phyloP scores from a whole-genome alignment of 92 coral and sea anemone genomes.

The Nematostella vectensis region DNA sequence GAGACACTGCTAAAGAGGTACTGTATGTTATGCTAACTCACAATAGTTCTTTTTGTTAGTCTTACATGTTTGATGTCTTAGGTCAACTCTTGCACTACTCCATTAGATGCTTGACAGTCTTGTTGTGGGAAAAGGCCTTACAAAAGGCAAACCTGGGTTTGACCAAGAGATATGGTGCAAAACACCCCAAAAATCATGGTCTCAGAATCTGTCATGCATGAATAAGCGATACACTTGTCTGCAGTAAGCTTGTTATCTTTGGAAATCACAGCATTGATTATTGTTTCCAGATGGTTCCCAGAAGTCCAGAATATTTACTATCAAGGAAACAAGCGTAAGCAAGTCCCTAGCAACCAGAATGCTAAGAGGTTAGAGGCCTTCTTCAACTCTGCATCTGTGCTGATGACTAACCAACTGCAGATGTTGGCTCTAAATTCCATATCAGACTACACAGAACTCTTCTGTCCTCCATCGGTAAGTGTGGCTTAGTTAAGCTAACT shows the following conservation, averaged over 20 bases:
- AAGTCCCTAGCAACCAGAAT: slow-evolving; percentile 97
- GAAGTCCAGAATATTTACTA: slow-evolving; percentile 98
- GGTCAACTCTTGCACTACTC: too few relatives aligned
- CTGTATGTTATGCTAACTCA: slow-evolving; percentile 2
- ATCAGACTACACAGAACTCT: slow-evolving; percentile 80
- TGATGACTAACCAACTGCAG: slow-evolving; percentile 97
- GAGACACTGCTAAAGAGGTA: slow-evolving; percentile 92
- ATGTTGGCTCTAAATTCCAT: slow-evolving; percentile 84
- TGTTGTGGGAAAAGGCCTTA: too few relatives aligned
- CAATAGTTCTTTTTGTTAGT: background rate
- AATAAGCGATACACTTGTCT: too few relatives aligned
- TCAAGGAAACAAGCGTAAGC: slow-evolving; percentile 99
- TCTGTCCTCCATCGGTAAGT: slow-evolving; percentile 91
- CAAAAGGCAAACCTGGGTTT: too few relatives aligned
- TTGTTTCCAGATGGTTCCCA: slow-evolving; percentile 82
- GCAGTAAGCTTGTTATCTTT: background rate
- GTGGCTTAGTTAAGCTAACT: too few relatives aligned
- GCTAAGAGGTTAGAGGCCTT: slow-evolving; percentile 92
- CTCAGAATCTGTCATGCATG: too few relatives aligned
- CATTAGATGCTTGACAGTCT: too few relatives aligned
- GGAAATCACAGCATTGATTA: background rate
- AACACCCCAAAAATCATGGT: too few relatives aligned
- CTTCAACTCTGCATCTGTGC: slow-evolving; percentile 93
- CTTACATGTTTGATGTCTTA: too few relatives aligned
- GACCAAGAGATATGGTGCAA: too few relatives aligned